phyloP scores from a whole-genome alignment of 1,140 invertebrate species.

The Amphibalanus amphitrite region DNA sequence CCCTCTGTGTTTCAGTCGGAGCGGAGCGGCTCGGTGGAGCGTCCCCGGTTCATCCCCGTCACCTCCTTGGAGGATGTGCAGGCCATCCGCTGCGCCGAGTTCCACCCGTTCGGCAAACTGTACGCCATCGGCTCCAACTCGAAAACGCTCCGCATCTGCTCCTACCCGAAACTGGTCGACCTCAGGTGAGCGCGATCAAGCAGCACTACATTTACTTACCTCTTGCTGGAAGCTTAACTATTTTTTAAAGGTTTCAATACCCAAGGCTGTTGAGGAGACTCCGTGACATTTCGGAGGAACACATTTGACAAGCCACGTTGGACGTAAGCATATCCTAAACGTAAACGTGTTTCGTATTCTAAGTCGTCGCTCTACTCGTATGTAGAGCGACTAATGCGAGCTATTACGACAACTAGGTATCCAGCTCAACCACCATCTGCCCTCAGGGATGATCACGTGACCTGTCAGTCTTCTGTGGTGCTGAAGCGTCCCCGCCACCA shows the following conservation, averaged over 20 bases:
- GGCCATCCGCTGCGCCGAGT: constrained; percentile 90
- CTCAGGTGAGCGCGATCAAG: constrained; percentile 35
- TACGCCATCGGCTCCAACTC: constrained; percentile 99
- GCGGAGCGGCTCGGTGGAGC: background rate
- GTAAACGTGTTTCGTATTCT: too few species aligned
- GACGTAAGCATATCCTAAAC: too few species aligned
- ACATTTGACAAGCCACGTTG: too few species aligned
- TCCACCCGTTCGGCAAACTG: constrained; percentile 78
- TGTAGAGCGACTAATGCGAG: constrained; percentile 36
- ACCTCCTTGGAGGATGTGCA: constrained; percentile 88
- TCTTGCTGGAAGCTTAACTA: background rate
- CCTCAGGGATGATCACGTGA: constrained; percentile 56
- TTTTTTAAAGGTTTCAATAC: background rate
- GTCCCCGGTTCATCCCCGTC: constrained; percentile 71
- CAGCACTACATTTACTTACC: background rate
- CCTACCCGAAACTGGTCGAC: constrained; percentile 83
- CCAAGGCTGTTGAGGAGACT: background rate
- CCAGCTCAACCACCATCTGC: background rate
- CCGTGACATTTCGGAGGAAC: too few species aligned
- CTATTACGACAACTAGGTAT: background rate
- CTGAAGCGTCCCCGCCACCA: constrained; percentile 91
- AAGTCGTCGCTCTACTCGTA: too few species aligned
- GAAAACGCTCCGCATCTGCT: constrained; percentile 80
- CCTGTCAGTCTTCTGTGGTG: constrained; percentile 70
- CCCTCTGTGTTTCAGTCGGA: background rate